Base-by-base conservation (phyloP, 1,140 invertebrate species). In the Atta colombica region DNA sequence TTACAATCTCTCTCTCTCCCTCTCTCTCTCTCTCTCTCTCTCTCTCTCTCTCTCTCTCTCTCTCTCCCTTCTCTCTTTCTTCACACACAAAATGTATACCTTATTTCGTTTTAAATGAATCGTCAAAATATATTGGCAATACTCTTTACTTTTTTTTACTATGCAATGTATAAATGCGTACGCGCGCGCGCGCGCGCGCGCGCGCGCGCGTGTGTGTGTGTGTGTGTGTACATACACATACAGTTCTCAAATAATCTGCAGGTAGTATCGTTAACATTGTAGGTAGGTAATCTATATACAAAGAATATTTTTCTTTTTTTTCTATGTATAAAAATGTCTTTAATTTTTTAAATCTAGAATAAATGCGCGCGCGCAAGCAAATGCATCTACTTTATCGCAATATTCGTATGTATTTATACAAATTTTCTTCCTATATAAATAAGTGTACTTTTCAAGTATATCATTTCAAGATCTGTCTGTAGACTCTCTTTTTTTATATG, bases 401-500 rank as follows among this genome's bases (percentile, higher is more conserved):
- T 45, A 10, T 51, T 16, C 49, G 16, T 16, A 51, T 16, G 8
- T 61, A 61, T 77, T n/a, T 28, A 25, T 51, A 78, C n/a, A 78
- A 68, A 51, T 51, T 72, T 53, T 53, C 8, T 71, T 8, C 8
- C 10, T 25, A 31, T 53, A 28, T 72, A 16, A 31, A 8, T 53
- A 45, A 45, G 5, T 71, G 14, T 35, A 35, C 31, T 35, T 35
- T 35, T 35, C 31, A 35, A 35, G 31, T 35, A 6, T 71, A 31
- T 25, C 21, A 71, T 53, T 65, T 86, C 81, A 89, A 25, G 58
- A 61, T 82, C 78, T 91, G 65, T 88, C 90, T n/a, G 45, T 81
- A 12, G 87, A 77, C 81, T 94, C 39, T 45, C 39, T 45, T 45
- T 45, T 94, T 88, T 95, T 95, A 91, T 96, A 96, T 45, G 95